These are phyloP conservation scores for Octopus sinensis DNA, from an alignment of 1,140 invertebrate species.

Conservation along the genomic window DNA sequence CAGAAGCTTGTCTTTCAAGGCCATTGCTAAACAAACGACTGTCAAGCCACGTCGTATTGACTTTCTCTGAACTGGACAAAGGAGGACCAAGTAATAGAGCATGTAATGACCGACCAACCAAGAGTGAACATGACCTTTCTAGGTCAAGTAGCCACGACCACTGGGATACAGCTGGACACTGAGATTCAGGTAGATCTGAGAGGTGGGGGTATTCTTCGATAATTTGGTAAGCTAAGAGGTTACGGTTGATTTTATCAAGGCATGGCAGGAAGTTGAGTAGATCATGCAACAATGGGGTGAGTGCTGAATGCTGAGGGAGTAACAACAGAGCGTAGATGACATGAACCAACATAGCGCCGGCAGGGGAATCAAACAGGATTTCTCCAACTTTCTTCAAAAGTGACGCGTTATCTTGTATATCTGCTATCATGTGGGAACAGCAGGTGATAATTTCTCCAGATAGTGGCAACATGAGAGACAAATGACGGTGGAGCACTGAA, in stretches of 20 bases:
- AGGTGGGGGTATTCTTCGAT: conserved; percentile 55
- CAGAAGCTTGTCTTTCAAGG: conserved; percentile 46
- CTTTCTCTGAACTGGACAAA: conserved; percentile 58
- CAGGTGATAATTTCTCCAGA: conserved; percentile 59
- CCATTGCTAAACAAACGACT: conserved; percentile 63
- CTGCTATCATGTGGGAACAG: conserved; percentile 26
- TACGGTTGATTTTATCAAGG: conserved; percentile 62
- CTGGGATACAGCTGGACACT: conserved; percentile 15
- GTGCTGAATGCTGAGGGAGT: conserved; percentile 54
- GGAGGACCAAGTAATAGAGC: conserved; percentile 62
- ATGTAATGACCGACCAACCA: conserved; percentile 66
- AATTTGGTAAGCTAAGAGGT: conserved; percentile 57
- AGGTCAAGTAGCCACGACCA: conserved; percentile 68
- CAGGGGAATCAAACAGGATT: conserved; percentile 60
- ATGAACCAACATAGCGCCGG: conserved; percentile 64
- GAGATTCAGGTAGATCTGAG: background rate
- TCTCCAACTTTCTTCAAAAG: conserved; percentile 55
- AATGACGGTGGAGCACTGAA: conserved; percentile 58
- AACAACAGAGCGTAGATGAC: conserved; percentile 64
- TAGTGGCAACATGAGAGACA: conserved; percentile 60
- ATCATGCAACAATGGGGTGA: conserved; percentile 58
- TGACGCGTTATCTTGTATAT: background rate
- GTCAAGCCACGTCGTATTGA: conserved; percentile 60
- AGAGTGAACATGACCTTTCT: conserved; percentile 63
- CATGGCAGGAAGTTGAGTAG: conserved; percentile 60